Evolutionary conservation across 2,797 vertebrate species (phyloP).

Genomic region (Naso thynnoides): DNA sequence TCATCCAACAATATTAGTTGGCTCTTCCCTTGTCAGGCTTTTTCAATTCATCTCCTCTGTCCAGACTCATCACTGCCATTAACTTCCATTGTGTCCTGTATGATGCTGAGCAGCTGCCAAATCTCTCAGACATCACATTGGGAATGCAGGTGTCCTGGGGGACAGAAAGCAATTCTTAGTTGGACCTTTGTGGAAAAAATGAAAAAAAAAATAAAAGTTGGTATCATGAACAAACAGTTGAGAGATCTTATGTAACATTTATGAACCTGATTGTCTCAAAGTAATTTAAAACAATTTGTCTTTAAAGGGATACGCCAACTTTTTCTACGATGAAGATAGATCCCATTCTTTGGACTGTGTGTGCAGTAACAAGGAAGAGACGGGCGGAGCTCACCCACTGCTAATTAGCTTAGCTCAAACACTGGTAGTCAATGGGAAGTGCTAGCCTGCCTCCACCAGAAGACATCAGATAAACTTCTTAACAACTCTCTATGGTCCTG

Average conservation of each 20-base stretch:
- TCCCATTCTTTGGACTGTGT: too few relatives aligned
- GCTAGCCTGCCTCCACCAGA: too few relatives aligned
- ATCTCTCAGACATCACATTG: constrained; percentile 57
- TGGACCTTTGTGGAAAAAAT: background rate
- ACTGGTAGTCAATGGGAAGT: too few relatives aligned
- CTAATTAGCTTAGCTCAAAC: too few relatives aligned
- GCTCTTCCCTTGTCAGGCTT: constrained; percentile 15
- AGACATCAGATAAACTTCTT: too few relatives aligned
- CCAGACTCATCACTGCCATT: constrained; percentile 13
- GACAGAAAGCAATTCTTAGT: constrained; percentile 33
- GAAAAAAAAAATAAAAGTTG: too few relatives aligned
- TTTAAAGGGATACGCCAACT: too few relatives aligned
- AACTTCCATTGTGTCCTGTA: constrained; percentile 25
- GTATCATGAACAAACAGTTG: background rate
- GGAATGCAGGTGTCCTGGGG: constrained; percentile 43
- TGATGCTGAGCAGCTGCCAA: constrained; percentile 29
- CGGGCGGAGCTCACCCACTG: too few relatives aligned
- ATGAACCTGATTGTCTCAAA: background rate
- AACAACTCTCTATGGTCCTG: too few relatives aligned
- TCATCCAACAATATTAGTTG: constrained; percentile 39
- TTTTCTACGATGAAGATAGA: too few relatives aligned
- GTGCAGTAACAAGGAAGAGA: too few relatives aligned
- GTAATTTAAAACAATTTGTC: background rate
- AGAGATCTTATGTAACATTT: background rate
- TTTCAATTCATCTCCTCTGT: constrained; percentile 48